phyloP scores from a whole-genome alignment of 2,888 invertebrate species.

The Hofmannophila pseudospretella region DNA sequence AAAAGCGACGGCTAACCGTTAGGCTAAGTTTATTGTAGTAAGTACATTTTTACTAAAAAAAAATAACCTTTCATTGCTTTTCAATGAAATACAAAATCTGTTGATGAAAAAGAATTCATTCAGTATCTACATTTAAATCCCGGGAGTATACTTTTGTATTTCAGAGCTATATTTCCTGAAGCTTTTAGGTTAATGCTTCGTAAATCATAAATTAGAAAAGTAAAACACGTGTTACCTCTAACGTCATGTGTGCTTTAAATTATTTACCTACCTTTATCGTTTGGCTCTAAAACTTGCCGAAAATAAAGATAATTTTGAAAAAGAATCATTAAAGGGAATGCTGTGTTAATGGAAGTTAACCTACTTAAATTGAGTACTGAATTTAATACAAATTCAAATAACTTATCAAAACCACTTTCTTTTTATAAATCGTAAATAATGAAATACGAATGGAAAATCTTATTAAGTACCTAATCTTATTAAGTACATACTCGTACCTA shows the following conservation, averaged over 20 bases:
- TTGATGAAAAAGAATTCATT: conserved; percentile 22
- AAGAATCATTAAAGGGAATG: neutral
- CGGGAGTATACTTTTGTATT: conserved; percentile 34
- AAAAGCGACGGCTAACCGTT: no score
- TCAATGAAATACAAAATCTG: no score
- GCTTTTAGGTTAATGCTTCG: conserved; percentile 60
- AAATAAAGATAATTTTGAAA: neutral
- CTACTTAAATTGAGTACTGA: neutral
- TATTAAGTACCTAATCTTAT: no score
- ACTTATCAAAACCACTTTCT: no score
- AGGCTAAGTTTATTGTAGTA: no score
- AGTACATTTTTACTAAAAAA: no score
- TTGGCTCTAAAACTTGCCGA: conserved; percentile 3
- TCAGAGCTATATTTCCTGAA: conserved; percentile 35
- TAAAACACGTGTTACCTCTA: conserved; percentile 41
- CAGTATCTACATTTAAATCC: conserved; percentile 23
- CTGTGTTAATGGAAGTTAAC: neutral
- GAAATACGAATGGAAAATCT: no score
- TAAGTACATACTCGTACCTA: no score
- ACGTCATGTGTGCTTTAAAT: conserved; percentile 31
- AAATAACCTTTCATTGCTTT: no score
- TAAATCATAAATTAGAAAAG: conserved; percentile 59
- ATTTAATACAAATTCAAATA: neutral
- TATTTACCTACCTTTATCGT: conserved; percentile 10
- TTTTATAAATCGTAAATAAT: no score